Conservation (phyloP, 2,113 vertebrate genomes). For the Corythornis cristatus region DNA sequence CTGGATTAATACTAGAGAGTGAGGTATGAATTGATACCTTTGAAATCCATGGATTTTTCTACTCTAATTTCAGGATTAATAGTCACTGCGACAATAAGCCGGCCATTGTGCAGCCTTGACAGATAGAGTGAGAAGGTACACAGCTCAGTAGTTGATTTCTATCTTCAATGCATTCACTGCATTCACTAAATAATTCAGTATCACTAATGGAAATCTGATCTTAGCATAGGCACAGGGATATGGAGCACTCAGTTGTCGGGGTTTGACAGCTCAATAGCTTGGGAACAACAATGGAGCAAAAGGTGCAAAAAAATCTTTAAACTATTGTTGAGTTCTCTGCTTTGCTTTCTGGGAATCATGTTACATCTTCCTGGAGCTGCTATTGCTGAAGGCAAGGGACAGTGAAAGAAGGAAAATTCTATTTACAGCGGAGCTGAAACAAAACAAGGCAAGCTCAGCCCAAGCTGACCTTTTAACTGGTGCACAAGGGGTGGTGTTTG, state of each 20-base stretch:
- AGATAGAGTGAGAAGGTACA: neutral
- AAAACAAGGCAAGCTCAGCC: constrained; percentile 37
- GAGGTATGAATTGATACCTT: neutral
- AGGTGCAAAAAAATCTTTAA: constrained; percentile 68
- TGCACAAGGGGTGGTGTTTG: neutral
- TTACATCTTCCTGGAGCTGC: constrained; percentile 48
- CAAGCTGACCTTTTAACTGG: neutral
- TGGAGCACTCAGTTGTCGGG: constrained; percentile 19
- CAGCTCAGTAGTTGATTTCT: constrained; percentile 39
- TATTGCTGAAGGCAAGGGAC: neutral
- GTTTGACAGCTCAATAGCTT: constrained; percentile 48
- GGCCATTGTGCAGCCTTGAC: neutral
- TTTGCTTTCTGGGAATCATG: constrained; percentile 38
- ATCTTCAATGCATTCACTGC: constrained; percentile 56
- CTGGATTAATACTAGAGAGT: neutral
- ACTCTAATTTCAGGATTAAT: neutral
- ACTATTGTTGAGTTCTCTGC: constrained; percentile 10
- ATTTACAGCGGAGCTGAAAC: constrained; percentile 50
- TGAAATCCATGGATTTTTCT: neutral
- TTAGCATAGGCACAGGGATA: neutral
- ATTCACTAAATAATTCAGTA: constrained; percentile 80
- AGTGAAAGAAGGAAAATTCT: constrained; percentile 48
- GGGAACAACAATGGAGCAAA: constrained; percentile 48
- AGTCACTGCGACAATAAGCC: neutral
- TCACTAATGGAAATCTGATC: constrained; percentile 76